Conservation (phyloP, 2,888 invertebrate species). For the Spodoptera littoralis region DNA sequence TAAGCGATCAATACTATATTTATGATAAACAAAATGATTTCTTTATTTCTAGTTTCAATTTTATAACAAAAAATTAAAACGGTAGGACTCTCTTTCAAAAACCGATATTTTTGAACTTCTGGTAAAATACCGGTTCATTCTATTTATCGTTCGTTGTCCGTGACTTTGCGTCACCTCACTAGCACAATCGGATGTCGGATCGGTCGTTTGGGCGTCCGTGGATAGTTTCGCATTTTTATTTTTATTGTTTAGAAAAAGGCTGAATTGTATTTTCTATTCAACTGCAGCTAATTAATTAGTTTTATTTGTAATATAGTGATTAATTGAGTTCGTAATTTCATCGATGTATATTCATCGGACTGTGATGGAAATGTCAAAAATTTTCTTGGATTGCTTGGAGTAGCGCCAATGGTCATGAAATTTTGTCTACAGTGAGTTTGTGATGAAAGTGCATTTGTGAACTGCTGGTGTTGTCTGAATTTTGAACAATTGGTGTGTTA, state of each 20-base stretch:
- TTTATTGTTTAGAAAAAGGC: slow-evolving; percentile 55
- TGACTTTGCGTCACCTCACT: not conserved
- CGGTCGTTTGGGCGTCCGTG: slow-evolving; percentile 45
- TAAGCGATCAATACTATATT: too few relatives aligned
- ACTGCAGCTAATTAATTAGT: slow-evolving; percentile 8
- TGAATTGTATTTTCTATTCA: slow-evolving; percentile 36
- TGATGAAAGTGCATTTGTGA: slow-evolving; percentile 69
- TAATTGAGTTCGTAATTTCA: slow-evolving; percentile 34
- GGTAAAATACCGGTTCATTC: too few relatives aligned
- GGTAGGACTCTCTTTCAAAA: too few relatives aligned
- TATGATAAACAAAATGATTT: too few relatives aligned
- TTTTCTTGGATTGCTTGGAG: slow-evolving; percentile 84
- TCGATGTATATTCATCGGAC: slow-evolving; percentile 62
- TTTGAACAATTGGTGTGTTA: slow-evolving; percentile 54
- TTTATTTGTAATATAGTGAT: slow-evolving; percentile 27
- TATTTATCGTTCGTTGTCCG: too few relatives aligned
- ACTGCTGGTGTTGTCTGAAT: slow-evolving; percentile 64
- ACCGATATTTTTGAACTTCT: too few relatives aligned
- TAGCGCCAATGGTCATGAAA: slow-evolving; percentile 80
- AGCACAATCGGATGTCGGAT: slow-evolving; percentile 16
- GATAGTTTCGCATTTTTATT: slow-evolving; percentile 62
- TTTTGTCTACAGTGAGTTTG: slow-evolving; percentile 71
- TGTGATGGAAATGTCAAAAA: slow-evolving; percentile 85
- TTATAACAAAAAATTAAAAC: too few relatives aligned
- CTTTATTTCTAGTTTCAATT: too few relatives aligned